A percentile compares a stretch with the other conserved stretches of the same genome.
phyloP scores from a whole-genome alignment of 2,113 vertebrate genomes.

The Notothenia rossii region DNA sequence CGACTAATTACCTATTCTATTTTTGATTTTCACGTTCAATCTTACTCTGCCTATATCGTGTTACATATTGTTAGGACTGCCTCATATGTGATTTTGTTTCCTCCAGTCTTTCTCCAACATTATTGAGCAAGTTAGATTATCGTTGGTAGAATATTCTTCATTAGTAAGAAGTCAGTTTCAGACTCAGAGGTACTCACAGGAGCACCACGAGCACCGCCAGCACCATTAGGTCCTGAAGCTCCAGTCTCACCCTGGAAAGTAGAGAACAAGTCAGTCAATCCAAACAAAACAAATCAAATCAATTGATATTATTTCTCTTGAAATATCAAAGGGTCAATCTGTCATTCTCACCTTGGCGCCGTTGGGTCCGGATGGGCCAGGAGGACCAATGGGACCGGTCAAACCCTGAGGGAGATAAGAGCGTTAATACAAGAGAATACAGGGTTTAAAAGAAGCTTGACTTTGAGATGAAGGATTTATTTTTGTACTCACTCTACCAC shows the following conservation, averaged over 20 bases:
- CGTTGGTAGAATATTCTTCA: too few relatives aligned
- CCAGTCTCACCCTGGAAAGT: constrained; percentile 91
- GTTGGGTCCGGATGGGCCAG: constrained; percentile 92
- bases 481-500: constrained; percentile 88
- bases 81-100: too few relatives aligned
- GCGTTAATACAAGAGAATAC: background rate
- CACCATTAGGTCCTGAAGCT: constrained; percentile 87
- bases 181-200: constrained; percentile 87
- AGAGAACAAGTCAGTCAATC: constrained; percentile 32
- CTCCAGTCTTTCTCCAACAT: too few relatives aligned
- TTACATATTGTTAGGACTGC: too few relatives aligned
- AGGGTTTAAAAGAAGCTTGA: too few relatives aligned
- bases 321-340: background rate
- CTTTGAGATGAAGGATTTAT: background rate
- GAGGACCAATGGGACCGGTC: constrained; percentile 95
- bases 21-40: too few relatives aligned
- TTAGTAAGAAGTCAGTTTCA: too few relatives aligned
- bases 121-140: too few relatives aligned
- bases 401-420: constrained; percentile 86
- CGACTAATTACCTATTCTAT: too few relatives aligned
- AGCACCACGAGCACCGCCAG: constrained; percentile 90
- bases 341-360: constrained; percentile 91
- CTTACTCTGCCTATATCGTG: too few relatives aligned
- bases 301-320: background rate
- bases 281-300: background rate